phyloP scores from a whole-genome alignment of 2,888 invertebrate genomes.

The Lordiphosa andalusiaca region DNA sequence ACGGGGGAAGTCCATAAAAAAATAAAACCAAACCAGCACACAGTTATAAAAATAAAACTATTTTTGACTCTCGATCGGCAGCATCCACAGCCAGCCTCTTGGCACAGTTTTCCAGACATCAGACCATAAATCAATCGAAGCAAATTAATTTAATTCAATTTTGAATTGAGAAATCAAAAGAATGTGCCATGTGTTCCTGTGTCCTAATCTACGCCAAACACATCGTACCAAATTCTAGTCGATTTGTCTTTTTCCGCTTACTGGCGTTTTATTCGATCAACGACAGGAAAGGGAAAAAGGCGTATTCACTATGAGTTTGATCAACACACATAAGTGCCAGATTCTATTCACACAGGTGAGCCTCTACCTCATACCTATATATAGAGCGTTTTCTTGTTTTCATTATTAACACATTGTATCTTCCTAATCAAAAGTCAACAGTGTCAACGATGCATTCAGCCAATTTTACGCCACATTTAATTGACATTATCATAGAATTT shows the following conservation, averaged over 20 bases:
- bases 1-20: slow-evolving; percentile 73
- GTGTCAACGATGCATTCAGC: slow-evolving; percentile 34
- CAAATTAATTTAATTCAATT: slow-evolving; percentile 63
- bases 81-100: slow-evolving; percentile 37
- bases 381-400: not conserved
- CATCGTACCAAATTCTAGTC: slow-evolving; percentile 71
- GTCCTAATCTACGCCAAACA: slow-evolving; percentile 2
- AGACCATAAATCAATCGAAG: slow-evolving; percentile 65
- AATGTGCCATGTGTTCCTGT: slow-evolving; percentile 44
- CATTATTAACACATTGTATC: slow-evolving; percentile 21
- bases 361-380: not conserved
- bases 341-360: not conserved
- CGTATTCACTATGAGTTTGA: slow-evolving; percentile 78
- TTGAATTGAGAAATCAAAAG: slow-evolving; percentile 27
- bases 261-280: slow-evolving; percentile 79
- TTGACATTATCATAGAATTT: slow-evolving; percentile 17
- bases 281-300: slow-evolving; percentile 81
- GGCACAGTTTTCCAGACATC: slow-evolving; percentile 67
- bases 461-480: slow-evolving; percentile 47
- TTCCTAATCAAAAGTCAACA: slow-evolving; percentile 17
- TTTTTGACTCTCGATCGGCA: slow-evolving; percentile 53
- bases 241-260: slow-evolving; percentile 82
- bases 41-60: slow-evolving; percentile 70
- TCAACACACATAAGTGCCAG: slow-evolving; percentile 39
- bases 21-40: slow-evolving; percentile 68